Percentiles rank a stretch among this genome's conserved stretches.
Evolutionary conservation across 2,888 invertebrate species (phyloP).

Genomic region (Fabriciana adippe): DNA sequence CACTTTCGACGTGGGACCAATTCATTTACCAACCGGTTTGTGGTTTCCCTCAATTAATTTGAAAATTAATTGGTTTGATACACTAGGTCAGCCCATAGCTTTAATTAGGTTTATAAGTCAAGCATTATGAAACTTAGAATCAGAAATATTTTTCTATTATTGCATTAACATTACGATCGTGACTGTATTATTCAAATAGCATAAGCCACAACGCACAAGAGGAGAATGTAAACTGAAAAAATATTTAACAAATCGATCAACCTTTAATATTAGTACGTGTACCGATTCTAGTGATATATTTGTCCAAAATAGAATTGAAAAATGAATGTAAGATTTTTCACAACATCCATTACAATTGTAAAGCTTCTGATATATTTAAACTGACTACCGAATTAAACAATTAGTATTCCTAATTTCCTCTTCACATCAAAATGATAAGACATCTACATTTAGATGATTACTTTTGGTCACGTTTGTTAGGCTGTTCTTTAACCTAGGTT

Average conservation of each 20-base stretch:
- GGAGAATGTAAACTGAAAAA: slow-evolving; percentile 27
- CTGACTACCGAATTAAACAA: too few species aligned
- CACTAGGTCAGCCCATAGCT: slow-evolving; percentile 57
- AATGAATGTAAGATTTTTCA: too few species aligned
- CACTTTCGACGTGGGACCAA: slow-evolving; percentile 70
- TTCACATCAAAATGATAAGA: too few species aligned
- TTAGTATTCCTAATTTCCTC: too few species aligned
- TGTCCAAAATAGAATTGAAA: too few species aligned
- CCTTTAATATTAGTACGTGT: not conserved
- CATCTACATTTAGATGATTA: too few species aligned
- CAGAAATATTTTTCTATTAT: slow-evolving; percentile 33
- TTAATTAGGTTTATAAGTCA: slow-evolving; percentile 64
- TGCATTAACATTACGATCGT: slow-evolving; percentile 33
- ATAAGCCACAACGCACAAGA: slow-evolving; percentile 26
- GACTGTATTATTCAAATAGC: slow-evolving; percentile 32
- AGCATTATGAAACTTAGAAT: slow-evolving; percentile 57
- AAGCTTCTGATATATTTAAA: too few species aligned
- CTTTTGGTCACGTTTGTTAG: too few species aligned
- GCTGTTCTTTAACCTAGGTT: too few species aligned
- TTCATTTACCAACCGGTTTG: slow-evolving; percentile 67
- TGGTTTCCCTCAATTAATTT: slow-evolving; percentile 70
- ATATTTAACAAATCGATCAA: slow-evolving; percentile 6
- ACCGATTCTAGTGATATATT: too few species aligned
- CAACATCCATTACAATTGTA: too few species aligned
- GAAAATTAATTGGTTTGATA: slow-evolving; percentile 70